Percentiles rank a stretch among this genome's conserved stretches.
Evolutionary conservation across 2,888 invertebrate species (phyloP).

Genomic region (Frankliniella intonsa): DNA sequence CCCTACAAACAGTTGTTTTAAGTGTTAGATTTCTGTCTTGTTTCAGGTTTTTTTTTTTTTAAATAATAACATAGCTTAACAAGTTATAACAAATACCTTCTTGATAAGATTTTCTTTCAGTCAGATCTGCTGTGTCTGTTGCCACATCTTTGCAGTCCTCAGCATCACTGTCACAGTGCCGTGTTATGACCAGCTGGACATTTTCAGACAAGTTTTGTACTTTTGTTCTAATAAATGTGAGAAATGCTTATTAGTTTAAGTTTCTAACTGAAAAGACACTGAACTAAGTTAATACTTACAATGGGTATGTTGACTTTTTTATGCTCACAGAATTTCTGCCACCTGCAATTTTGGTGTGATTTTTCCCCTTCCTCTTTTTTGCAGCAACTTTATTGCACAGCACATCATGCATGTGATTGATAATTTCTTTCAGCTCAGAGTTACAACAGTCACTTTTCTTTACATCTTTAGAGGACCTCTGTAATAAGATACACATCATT

Average conservation of each 20-base stretch:
- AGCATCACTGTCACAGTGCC: background rate
- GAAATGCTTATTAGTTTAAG: background rate
- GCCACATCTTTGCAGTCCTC: background rate
- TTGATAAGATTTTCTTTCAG: background rate
- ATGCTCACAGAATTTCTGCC: background rate
- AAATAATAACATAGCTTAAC: background rate
- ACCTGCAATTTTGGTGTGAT: background rate
- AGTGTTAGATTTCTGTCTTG: background rate
- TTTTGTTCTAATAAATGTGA: background rate
- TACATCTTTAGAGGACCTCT: background rate
- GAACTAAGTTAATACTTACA: background rate
- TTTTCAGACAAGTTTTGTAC: background rate
- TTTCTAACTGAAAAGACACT: background rate
- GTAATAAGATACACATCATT: background rate
- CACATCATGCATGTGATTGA: constrained; percentile 8
- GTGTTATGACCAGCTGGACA: background rate
- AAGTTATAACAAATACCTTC: background rate
- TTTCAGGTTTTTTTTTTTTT: background rate
- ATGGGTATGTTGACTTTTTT: background rate
- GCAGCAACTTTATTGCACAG: background rate
- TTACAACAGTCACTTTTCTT: background rate
- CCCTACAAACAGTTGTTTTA: background rate
- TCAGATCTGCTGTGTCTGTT: background rate
- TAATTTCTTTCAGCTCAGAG: background rate
- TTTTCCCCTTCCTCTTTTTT: background rate